These are phyloP conservation scores for Eurois occulta DNA, from an alignment of 2,888 invertebrate genomes.

Conservation along the genomic window DNA sequence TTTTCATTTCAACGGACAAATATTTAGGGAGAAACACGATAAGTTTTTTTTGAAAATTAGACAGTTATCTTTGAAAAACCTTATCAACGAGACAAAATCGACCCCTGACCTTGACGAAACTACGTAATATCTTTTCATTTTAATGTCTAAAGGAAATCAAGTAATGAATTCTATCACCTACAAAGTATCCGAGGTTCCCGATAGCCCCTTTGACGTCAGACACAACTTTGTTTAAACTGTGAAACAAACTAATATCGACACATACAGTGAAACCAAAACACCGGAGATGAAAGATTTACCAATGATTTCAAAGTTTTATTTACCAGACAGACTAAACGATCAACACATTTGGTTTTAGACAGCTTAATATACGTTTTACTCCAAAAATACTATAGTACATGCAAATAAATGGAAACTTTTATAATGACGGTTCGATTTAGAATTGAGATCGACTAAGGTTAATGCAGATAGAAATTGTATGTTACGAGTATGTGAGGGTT, in stretches of 20 bases:
- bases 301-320: slow-evolving; percentile 39
- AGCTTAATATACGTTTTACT: slow-evolving; percentile 29
- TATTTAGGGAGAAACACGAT: neutral
- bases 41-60: slow-evolving; percentile 6
- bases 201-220: slow-evolving; percentile 54
- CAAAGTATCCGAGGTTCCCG: slow-evolving; percentile 45
- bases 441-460: slow-evolving; percentile 29
- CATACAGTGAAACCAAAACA: slow-evolving; percentile 54
- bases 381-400: slow-evolving; percentile 10
- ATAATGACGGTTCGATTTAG: neutral
- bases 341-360: slow-evolving; percentile 45
- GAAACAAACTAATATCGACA: slow-evolving; percentile 41
- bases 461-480: neutral
- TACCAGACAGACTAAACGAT: slow-evolving; percentile 45
- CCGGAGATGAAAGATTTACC: slow-evolving; percentile 54
- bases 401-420: slow-evolving; percentile 18
- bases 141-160: slow-evolving; percentile 46
- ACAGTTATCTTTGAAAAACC: neutral
- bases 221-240: slow-evolving; percentile 34
- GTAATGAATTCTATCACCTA: slow-evolving; percentile 7
- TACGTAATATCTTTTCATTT: slow-evolving; percentile 24
- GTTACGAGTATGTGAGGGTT: neutral
- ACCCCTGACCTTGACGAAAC: slow-evolving; percentile 30
- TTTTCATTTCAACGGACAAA: neutral
- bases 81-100: slow-evolving; percentile 19